Percentiles rank a stretch among this genome's conserved stretches.
Evolutionary conservation across 2,113 vertebrate species (phyloP).

Genomic region (Oxyruncus cristatus): DNA sequence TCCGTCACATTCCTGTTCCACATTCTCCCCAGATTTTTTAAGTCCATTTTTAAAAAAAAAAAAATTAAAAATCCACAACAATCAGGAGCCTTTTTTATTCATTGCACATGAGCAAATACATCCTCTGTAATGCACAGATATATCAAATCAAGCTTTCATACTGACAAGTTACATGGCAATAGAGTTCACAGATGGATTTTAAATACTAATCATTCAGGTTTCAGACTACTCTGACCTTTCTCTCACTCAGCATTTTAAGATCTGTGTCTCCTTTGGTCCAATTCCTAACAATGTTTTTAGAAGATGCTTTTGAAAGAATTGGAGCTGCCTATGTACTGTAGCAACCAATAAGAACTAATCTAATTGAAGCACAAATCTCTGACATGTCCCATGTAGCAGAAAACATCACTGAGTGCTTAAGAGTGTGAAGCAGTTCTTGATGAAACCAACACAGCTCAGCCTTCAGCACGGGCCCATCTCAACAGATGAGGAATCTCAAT

Average conservation of each 20-base stretch:
- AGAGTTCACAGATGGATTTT: not conserved
- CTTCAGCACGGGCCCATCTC: not conserved
- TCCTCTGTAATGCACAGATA: not conserved
- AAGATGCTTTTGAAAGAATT: not conserved
- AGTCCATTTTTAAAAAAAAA: not conserved
- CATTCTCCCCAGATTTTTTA: not conserved
- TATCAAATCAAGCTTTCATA: not conserved
- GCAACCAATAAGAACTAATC: not conserved
- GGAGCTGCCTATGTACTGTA: not conserved
- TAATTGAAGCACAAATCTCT: not conserved
- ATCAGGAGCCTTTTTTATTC: not conserved
- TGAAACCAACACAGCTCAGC: not conserved
- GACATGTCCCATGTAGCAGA: fast-evolving
- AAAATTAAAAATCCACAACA: not conserved
- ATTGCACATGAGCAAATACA: not conserved
- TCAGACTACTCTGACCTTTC: not conserved
- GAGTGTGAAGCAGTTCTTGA: not conserved
- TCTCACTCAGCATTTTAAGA: not conserved
- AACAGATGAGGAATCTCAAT: not conserved
- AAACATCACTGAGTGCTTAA: not conserved
- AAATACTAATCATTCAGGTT: not conserved
- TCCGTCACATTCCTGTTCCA: fast-evolving
- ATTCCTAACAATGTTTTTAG: not conserved
- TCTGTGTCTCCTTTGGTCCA: not conserved
- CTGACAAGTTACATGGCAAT: not conserved